Evolutionary conservation across 2,888 invertebrate species (phyloP), one percentile per base, ranked within the genome.

Genomic region (Ellobium chinense): DNA sequence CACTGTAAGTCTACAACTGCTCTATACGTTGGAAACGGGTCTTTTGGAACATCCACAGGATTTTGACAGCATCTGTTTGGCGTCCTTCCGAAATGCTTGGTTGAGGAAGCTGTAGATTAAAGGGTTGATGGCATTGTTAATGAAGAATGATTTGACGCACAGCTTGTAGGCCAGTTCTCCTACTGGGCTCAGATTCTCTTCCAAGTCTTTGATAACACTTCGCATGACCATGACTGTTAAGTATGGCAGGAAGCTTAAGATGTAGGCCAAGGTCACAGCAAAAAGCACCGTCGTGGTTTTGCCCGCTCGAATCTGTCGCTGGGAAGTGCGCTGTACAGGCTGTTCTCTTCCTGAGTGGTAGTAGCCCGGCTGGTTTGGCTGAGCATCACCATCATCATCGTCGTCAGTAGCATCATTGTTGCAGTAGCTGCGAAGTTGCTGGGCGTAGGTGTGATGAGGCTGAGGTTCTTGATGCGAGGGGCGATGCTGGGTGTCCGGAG

Each of bases 101-200:
- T 90, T 91, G 31, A 91, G 85, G 78, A 90, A 91, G 72, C 89
- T 89, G 84, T 91, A 91, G 54, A 91, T 90, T 21, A 91, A 68
- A 1, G 91, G 91, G 82, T 91, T 91, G 24, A 90, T 89, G n/a
- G 91, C 89, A 80, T 89, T 91, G 83, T 90, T 90, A 36, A 91
- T 89, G 81, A 91, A 90, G 83, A 89, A 91, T 2, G 90, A 91
- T 78, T 91, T 91, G 21, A 88, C 85, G 78, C 89, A 87, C 62
- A 91, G 89, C 85, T 91, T 91, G 78, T 89, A 89, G 24, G 86
- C 84, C 24, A 91, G 86, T 80, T 91, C 90, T 29, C 85, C 87
- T 1, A 85, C 82, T 0, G 88, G 86, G 27, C 84, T 86, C 14
- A 91, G 80, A 31, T 80, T 85, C 18, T 85, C 85, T 66, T 91